A percentile compares a stretch with the other conserved stretches of the same genome.
Evolutionary conservation across 30 jellyfish, hydroid and myxozoan species (phyloP).

Genomic region (Pelagia noctiluca): DNA sequence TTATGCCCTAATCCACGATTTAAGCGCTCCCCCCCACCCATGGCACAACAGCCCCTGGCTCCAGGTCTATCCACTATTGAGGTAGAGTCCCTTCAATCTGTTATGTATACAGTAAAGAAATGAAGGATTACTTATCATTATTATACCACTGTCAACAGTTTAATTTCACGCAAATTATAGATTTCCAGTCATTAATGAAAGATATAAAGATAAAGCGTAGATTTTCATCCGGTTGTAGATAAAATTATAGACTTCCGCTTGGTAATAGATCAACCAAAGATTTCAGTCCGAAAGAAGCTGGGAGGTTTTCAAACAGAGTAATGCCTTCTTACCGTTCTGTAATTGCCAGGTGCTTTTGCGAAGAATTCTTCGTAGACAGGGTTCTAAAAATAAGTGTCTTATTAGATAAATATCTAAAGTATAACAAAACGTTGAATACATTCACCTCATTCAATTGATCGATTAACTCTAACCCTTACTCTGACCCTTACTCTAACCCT

Average conservation of each 20-base stretch:
- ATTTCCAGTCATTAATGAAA: neutral
- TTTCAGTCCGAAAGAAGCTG: neutral
- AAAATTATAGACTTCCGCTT: neutral
- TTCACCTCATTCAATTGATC: neutral
- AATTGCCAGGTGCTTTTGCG: slow-evolving; percentile 67
- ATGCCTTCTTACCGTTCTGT: slow-evolving; percentile 50
- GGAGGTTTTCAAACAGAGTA: neutral
- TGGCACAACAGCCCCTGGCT: too few relatives aligned
- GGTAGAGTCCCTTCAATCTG: too few relatives aligned
- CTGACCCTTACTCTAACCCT: neutral
- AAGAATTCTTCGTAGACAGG: slow-evolving; percentile 70
- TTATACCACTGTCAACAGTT: too few relatives aligned
- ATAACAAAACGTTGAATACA: neutral
- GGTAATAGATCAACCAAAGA: neutral
- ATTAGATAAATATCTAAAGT: neutral
- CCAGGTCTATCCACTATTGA: too few relatives aligned
- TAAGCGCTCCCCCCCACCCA: too few relatives aligned
- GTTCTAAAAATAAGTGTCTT: slow-evolving; percentile 33
- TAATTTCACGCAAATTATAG: neutral
- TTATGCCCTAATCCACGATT: too few relatives aligned
- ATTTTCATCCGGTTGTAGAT: neutral
- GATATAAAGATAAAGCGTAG: too few relatives aligned
- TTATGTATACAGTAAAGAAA: too few relatives aligned
- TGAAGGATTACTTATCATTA: too few relatives aligned
- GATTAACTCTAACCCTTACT: neutral